phyloP scores from a whole-genome alignment of 2,113 vertebrate genomes.

The Taurulus bubalis region DNA sequence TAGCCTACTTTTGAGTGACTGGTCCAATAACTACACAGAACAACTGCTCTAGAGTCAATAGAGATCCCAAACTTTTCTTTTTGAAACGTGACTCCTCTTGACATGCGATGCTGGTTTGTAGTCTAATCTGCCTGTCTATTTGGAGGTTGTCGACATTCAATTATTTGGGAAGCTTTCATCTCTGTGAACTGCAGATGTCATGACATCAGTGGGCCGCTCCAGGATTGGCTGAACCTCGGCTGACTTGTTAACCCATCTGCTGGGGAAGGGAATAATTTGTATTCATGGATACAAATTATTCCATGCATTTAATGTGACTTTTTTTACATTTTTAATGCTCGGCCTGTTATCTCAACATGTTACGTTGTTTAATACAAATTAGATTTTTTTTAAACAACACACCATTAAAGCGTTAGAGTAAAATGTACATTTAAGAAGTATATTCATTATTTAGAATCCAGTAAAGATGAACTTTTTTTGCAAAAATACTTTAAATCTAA shows the following conservation, averaged over 20 bases:
- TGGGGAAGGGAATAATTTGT: neutral
- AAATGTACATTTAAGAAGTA: neutral
- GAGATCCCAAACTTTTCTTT: neutral
- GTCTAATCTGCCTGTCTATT: neutral
- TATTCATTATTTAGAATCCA: neutral
- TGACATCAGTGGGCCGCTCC: slow-evolving; percentile 85
- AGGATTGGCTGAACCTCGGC: slow-evolving; percentile 80
- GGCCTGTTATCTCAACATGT: neutral
- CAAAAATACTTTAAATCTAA: neutral
- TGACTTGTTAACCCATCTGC: slow-evolving; percentile 24
- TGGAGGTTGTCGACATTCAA: neutral
- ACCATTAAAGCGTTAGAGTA: too few relatives aligned
- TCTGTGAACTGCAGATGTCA: slow-evolving; percentile 86
- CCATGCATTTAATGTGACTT: neutral
- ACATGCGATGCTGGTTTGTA: neutral
- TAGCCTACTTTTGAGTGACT: neutral
- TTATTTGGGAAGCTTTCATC: slow-evolving; percentile 81
- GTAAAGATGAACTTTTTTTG: neutral
- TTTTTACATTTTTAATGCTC: too few relatives aligned
- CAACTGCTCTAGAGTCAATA: neutral
- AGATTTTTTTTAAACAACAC: neutral
- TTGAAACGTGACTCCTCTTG: neutral
- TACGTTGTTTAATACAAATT: neutral
- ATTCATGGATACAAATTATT: neutral
- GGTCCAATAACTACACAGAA: neutral